phyloP scores from a whole-genome alignment of 2,797 vertebrate genomes.

The Tympanoctomys barrerae region DNA sequence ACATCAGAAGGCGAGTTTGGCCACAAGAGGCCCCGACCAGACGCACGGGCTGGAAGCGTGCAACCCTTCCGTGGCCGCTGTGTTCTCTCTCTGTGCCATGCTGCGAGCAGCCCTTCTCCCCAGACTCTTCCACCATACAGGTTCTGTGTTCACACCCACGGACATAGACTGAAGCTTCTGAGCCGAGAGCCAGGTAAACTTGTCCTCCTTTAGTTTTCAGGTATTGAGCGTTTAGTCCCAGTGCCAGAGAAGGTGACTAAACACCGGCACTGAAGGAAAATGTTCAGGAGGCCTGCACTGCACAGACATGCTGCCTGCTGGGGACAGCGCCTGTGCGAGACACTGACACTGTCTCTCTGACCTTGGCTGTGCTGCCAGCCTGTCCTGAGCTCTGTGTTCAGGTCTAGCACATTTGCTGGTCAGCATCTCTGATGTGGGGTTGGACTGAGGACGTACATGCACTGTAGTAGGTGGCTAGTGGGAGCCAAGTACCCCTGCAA shows the following conservation, averaged over 20 bases:
- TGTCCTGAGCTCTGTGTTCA: neutral
- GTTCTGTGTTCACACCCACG: neutral
- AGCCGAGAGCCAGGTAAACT: neutral
- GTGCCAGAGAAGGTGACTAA: neutral
- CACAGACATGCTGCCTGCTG: neutral
- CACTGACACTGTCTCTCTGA: neutral
- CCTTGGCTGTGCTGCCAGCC: neutral
- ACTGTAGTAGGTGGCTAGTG: neutral
- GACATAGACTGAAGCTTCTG: neutral
- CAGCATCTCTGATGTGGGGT: neutral
- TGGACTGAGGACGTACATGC: neutral
- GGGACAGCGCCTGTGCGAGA: neutral
- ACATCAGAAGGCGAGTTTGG: neutral
- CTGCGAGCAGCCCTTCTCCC: neutral
- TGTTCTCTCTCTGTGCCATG: neutral
- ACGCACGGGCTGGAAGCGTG: neutral
- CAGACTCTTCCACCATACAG: neutral
- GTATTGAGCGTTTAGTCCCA: neutral
- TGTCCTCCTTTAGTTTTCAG: neutral
- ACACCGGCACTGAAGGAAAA: neutral
- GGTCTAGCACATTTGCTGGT: neutral
- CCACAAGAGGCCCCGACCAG: neutral
- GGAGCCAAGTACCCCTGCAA: neutral
- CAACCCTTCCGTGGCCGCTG: neutral
- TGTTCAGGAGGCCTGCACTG: neutral